Evolutionary conservation across 2,113 vertebrate genomes (phyloP).

Genomic region (Rhynchopsitta pachyrhyncha): DNA sequence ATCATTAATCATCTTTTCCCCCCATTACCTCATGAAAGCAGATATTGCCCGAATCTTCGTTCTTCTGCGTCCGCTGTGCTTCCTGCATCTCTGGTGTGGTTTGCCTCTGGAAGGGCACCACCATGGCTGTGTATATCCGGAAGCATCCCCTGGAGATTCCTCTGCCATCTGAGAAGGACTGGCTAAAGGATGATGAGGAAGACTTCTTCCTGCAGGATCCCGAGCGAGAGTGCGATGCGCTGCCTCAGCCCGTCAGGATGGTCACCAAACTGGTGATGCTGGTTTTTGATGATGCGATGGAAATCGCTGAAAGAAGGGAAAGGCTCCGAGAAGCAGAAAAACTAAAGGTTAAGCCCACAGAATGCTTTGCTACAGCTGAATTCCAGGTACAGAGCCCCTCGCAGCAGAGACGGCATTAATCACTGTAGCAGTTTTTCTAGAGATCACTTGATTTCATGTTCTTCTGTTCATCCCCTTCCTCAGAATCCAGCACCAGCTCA

Average conservation of each 20-base stretch:
- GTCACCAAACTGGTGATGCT: slow-evolving; percentile 72
- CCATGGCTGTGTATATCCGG: slow-evolving; percentile 1
- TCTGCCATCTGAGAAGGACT: slow-evolving; percentile 67
- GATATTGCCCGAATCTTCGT: not conserved
- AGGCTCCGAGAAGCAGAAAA: not conserved
- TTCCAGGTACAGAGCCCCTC: slow-evolving; percentile 72
- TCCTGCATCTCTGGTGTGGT: not conserved
- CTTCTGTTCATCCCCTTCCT: not conserved
- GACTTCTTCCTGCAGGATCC: slow-evolving; percentile 66
- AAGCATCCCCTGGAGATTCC: slow-evolving; percentile 62
- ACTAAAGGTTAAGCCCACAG: not conserved
- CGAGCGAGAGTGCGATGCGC: not conserved
- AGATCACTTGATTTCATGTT: not conserved
- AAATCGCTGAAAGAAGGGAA: slow-evolving; percentile 65
- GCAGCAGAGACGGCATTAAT: not conserved
- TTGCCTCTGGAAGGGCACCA: not conserved
- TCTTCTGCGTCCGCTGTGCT: not conserved
- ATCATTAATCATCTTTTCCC: not conserved
- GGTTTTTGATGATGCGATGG: slow-evolving; percentile 71
- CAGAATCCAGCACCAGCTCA: not conserved
- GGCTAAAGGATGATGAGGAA: slow-evolving; percentile 62
- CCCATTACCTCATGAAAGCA: slow-evolving; percentile 15
- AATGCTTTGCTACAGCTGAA: slow-evolving; percentile 41
- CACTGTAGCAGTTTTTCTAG: not conserved
- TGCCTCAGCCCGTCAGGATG: slow-evolving; percentile 79